Evolutionary conservation across 2,888 invertebrate species (phyloP), one percentile per base, ranked within the genome.

Genomic region (Lithophane semibrunnea): DNA sequence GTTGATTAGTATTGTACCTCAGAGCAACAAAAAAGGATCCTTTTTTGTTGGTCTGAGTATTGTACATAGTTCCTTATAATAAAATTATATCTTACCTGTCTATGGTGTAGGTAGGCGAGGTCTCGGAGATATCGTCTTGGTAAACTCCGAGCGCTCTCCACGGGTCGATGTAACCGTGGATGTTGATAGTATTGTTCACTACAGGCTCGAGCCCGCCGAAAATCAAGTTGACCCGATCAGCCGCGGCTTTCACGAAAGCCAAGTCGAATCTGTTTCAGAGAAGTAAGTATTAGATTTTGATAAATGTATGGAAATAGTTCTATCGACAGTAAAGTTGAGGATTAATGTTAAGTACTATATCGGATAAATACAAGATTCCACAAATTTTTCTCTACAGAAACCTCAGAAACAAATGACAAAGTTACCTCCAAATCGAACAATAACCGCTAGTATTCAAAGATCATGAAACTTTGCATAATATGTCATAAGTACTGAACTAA

Each of bases 61-160:
- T 37, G 37, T 2, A 37, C 37, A 37, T 37, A 37, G 37, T 37
- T 37, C 37, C 37, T 2, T 3, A 37, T 37, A 9, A 52, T 12
- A 16, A n/a, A 66, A 37, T 56, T 3, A 2, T 71, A 13, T 52
- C 12, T 82, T 92, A 96, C 96, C 96, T 95, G 2, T 94, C 90
- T 2, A 95, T 94, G 0, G 91, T 93, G 75, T 89, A 92, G 0
- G 96, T 96, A 0, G 96, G 96, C 7, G 96, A 96, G 18, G 90
- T 86, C 2, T 95, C 93, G 9, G 91, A 92, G 24, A 96, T 85
- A 82, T 96, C 93, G 0, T 88, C 87, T 16, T 96, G 91, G 75
- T 97, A 91, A 4, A 97, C 96, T 3, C 97, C 97, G 9, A 97
- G 94, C 24, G 94, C 94, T 76, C 96, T 97, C 97, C 97, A 97